Percentiles rank a stretch among this genome's conserved stretches.
Conservation (phyloP, 2,797 vertebrate genomes). For the Microchirus variegatus region DNA sequence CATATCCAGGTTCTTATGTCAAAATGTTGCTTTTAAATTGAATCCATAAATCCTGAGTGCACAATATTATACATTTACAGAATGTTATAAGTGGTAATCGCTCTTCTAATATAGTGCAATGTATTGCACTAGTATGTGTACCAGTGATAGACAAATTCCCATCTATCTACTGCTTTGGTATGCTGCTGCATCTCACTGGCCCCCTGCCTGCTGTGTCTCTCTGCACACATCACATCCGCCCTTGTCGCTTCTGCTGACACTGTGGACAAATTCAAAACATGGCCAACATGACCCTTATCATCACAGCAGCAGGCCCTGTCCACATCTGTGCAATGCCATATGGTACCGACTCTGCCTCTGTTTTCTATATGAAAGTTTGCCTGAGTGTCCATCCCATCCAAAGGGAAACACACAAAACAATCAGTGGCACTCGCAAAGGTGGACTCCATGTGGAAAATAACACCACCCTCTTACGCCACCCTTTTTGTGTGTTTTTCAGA, state of each 20-base stretch:
- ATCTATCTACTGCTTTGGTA: neutral
- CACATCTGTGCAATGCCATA: conserved; percentile 22
- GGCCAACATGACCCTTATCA: conserved; percentile 45
- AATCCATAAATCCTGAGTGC: no score
- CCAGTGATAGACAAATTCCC: neutral
- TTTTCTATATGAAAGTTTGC: conserved; percentile 11
- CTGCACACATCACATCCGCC: conserved; percentile 9
- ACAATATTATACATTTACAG: no score
- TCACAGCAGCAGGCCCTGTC: conserved; percentile 32
- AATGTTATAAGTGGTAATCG: no score
- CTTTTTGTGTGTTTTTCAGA: conserved; percentile 24
- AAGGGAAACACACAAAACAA: conserved; percentile 23
- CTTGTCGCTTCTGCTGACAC: conserved; percentile 27
- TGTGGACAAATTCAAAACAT: conserved; percentile 5
- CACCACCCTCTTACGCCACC: conserved; percentile 9
- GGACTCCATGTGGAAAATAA: conserved; percentile 14
- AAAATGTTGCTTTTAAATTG: no score
- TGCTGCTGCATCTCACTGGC: conserved; percentile 13
- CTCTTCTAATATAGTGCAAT: no score
- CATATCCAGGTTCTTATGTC: no score
- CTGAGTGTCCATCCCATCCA: neutral
- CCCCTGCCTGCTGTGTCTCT: conserved; percentile 15
- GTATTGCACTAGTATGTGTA: neutral
- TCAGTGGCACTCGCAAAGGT: conserved; percentile 3
- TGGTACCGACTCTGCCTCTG: neutral